Evolutionary conservation across 92 coral and sea anemone species (phyloP).

Genomic region (Porites evermanni): DNA sequence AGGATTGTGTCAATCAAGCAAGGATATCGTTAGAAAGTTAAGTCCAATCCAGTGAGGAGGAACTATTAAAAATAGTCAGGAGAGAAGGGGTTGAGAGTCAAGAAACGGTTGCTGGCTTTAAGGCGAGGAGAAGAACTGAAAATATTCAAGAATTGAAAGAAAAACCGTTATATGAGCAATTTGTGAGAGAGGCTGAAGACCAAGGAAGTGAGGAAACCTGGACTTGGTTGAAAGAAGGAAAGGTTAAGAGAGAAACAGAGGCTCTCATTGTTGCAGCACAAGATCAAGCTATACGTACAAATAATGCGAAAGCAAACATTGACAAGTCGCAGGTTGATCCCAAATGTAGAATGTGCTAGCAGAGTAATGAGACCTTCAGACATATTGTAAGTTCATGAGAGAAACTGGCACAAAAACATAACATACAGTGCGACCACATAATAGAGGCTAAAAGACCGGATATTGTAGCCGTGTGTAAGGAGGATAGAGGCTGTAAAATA

Average conservation of each 20-base stretch:
- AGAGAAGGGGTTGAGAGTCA: conserved; percentile 17
- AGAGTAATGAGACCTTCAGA: conserved; percentile 25
- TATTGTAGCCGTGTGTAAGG: too few species aligned
- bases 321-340: conserved; percentile 2
- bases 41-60: conserved; percentile 12
- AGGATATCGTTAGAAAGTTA: conserved; percentile 22
- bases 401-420: conserved; percentile 28
- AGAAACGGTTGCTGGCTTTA: conserved; percentile 13
- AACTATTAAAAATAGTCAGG: conserved; percentile 10
- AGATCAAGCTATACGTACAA: conserved; percentile 36
- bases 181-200: conserved; percentile 11
- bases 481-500: too few species aligned
- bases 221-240: conserved; percentile 27
- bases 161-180: neutral
- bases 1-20: conserved; percentile 36
- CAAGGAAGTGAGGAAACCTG: conserved; percentile 20
- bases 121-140: too few species aligned
- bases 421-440: too few species aligned
- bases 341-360: conserved; percentile 25
- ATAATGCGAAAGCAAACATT: neutral
- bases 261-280: conserved; percentile 25
- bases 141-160: too few species aligned
- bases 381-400: conserved; percentile 18
- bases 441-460: too few species aligned
- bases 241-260: conserved; percentile 15